Percentiles rank a stretch among this genome's conserved stretches.
These are phyloP conservation scores for Aphaenogaster rudis DNA, from an alignment of 1,140 invertebrate species.

Conservation along the genomic window DNA sequence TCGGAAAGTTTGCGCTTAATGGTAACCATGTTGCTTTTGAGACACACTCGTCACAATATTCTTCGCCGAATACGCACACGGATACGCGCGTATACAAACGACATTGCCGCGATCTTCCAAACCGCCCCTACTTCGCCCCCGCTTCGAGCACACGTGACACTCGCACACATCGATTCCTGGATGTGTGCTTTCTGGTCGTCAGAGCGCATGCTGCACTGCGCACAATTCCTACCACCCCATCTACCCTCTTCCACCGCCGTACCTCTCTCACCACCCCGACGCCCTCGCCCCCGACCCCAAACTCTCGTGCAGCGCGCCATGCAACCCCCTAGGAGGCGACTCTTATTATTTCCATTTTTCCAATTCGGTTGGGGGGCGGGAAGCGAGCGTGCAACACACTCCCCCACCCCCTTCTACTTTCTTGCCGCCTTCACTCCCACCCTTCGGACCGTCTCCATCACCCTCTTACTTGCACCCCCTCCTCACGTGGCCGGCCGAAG, in stretches of 20 bases:
- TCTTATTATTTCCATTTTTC: slow-evolving; percentile 87
- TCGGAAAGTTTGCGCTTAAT: slow-evolving; percentile 53
- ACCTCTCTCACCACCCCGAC: slow-evolving; percentile 56
- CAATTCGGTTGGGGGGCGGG: slow-evolving; percentile 82
- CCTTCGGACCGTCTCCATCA: slow-evolving; percentile 38
- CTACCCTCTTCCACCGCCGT: slow-evolving; percentile 57
- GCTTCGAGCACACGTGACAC: slow-evolving; percentile 65
- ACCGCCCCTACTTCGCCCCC: slow-evolving; percentile 59
- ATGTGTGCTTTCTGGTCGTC: slow-evolving; percentile 67
- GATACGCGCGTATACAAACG: slow-evolving; percentile 17
- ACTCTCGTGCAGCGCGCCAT: slow-evolving; percentile 75
- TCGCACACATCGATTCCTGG: slow-evolving; percentile 65
- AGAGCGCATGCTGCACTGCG: slow-evolving; percentile 85
- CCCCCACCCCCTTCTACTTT: slow-evolving; percentile 61
- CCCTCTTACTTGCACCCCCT: slow-evolving; percentile 53
- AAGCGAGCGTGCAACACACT: slow-evolving; percentile 73
- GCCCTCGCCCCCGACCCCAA: slow-evolving; percentile 47
- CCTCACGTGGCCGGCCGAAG: slow-evolving; percentile 70
- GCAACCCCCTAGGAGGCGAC: slow-evolving; percentile 78
- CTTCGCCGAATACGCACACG: slow-evolving; percentile 46
- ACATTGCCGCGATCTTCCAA: slow-evolving; percentile 67
- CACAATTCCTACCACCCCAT: slow-evolving; percentile 75
- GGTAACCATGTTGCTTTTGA: slow-evolving; percentile 78
- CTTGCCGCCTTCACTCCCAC: slow-evolving; percentile 56
- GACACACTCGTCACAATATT: slow-evolving; percentile 73